These are phyloP conservation scores for Heliconius ismenius DNA, from an alignment of 2,888 invertebrate species.

Conservation along the genomic window DNA sequence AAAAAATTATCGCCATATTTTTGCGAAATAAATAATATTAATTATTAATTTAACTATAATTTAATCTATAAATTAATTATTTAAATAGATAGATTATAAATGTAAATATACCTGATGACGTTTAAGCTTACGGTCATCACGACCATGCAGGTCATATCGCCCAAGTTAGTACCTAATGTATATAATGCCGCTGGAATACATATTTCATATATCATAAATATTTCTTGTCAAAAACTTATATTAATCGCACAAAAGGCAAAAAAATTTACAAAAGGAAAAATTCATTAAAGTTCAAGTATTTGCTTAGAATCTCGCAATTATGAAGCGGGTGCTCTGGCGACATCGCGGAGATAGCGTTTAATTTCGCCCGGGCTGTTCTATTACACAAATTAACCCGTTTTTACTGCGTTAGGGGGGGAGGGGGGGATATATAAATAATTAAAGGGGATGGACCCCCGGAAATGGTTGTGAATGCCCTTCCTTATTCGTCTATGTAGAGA, in stretches of 20 bases:
- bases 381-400: conserved; percentile 74
- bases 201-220: no score
- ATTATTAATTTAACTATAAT: no score
- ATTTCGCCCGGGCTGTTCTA: conserved; percentile 64
- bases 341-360: conserved; percentile 57
- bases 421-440: conserved; percentile 63
- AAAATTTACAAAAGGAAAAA: conserved; percentile 55
- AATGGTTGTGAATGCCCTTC: conserved; percentile 46
- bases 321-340: conserved; percentile 52
- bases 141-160: no score
- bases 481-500: conserved; percentile 24
- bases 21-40: no score
- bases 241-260: conserved; percentile 21
- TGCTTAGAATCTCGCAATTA: conserved; percentile 62
- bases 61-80: no score
- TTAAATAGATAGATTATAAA: no score
- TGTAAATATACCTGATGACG: no score
- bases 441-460: conserved; percentile 53
- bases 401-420: conserved; percentile 55
- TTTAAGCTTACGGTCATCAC: no score
- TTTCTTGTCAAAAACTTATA: neutral
- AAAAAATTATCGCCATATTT: no score
- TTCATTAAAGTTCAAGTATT: conserved; percentile 67
- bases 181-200: no score
- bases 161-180: no score